Base-by-base conservation (phyloP, 2,797 vertebrate genomes). In the Sebastolobus alascanus region DNA sequence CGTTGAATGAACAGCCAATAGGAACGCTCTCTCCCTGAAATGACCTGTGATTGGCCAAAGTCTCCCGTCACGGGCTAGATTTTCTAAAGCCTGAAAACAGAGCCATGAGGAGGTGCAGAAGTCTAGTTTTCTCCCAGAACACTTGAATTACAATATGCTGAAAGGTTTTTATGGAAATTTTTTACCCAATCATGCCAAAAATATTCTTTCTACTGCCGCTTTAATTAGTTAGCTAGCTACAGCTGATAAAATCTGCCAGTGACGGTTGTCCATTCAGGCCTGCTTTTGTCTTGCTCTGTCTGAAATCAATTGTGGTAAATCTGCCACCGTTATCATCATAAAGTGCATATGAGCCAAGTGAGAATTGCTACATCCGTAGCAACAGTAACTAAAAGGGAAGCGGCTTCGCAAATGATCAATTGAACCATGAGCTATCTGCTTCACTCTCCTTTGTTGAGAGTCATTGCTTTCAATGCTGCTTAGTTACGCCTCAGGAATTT, bases 391-490 rank as follows among this genome's bases (percentile, higher is more conserved):
- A 22, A 46, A 73, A 33, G 6, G 38, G 37, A 37, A 37, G 4
- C 29, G 16, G 22, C 52, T 38, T 22, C 12, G 20, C 4, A 60
- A 75, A 64, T 50, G 9, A 37, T 14, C 33, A 68, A 20, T n/a
- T 38, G 52, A 71, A 29, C 38, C 38, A 68, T 75, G 22, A 35
- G 71, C 40, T 75, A 11, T 52, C 22, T 61, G 20, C 50, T 74
- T 40, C 52, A 5, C 38, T 64, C 14, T 59, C 25, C 5, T 66
- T 68, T 58, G 31, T 71, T 56, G 25, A 60, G 55, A 70, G 13
- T 55, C 50, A 68, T 59, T 66, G 6, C 18, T 56, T 66, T 65
- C 27, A 1, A 8, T 69, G 22, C 55, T 60, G 68, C 37, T 67
- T 27, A 37, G 61, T 38, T 38, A 56, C 9, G 5, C 13, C 37